Conservation (phyloP, 2,113 vertebrate genomes). For the Polypterus bichir region DNA sequence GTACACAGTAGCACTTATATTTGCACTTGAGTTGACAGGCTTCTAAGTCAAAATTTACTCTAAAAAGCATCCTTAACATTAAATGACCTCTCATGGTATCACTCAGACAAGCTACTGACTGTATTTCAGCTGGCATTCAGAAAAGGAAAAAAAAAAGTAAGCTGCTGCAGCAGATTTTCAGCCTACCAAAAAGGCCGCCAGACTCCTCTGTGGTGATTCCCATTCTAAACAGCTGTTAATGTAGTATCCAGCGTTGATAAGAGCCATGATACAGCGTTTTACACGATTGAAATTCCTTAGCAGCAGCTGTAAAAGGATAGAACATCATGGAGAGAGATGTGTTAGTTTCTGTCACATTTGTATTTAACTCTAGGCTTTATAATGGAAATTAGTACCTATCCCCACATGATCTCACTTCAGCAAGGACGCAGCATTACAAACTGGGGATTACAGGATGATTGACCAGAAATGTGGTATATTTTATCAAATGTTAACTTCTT, state of each 20-base stretch:
- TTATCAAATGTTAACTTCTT: not conserved
- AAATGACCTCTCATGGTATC: constrained; percentile 1
- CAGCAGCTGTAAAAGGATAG: constrained; percentile 59
- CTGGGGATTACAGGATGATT: not conserved
- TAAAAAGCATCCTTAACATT: constrained; percentile 27
- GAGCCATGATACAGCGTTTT: constrained; percentile 76
- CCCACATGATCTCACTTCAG: not conserved
- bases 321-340: constrained; percentile 18
- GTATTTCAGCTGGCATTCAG: constrained; percentile 2
- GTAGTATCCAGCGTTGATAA: constrained; percentile 78
- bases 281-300: constrained; percentile 81
- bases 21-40: not conserved
- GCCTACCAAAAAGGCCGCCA: constrained; percentile 89
- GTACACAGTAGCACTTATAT: too few relatives aligned
- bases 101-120: too few relatives aligned
- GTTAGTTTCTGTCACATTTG: not conserved
- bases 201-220: constrained; percentile 93
- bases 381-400: not conserved
- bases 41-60: constrained; percentile 31
- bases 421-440: not conserved
- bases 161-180: not conserved
- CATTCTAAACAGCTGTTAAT: constrained; percentile 96
- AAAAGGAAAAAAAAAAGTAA: constrained; percentile 23
- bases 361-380: not conserved
- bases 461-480: not conserved